phyloP scores from a whole-genome alignment of 2,888 invertebrate species.

The Rhingia rostrata region DNA sequence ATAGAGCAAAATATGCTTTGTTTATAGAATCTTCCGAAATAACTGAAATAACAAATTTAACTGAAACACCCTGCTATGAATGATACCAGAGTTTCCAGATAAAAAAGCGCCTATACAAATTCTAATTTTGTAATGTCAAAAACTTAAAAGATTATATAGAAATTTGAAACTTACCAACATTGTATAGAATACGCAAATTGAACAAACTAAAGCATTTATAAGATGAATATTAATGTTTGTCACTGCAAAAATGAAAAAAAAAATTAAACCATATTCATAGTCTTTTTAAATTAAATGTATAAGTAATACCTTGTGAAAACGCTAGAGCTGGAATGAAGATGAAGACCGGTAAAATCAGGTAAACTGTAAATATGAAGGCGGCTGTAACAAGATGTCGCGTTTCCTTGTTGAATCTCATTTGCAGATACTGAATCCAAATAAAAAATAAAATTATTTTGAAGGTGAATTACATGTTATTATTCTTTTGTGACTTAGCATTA shows the following conservation, averaged over 20 bases:
- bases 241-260: conserved; percentile 81
- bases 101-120: no score
- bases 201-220: conserved; percentile 84
- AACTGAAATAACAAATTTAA: no score
- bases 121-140: no score
- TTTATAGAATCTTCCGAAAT: no score
- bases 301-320: conserved; percentile 80
- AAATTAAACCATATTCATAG: neutral
- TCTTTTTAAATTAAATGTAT: conserved; percentile 39
- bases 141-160: neutral
- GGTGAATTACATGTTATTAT: neutral
- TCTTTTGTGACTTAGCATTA: neutral
- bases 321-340: conserved; percentile 81
- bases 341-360: conserved; percentile 79
- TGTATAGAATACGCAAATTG: conserved; percentile 85
- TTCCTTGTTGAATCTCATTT: conserved; percentile 80
- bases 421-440: conserved; percentile 79
- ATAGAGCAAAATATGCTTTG: no score
- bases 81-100: no score
- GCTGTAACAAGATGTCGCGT: conserved; percentile 79
- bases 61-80: no score
- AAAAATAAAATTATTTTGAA: neutral
- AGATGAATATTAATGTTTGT: conserved; percentile 85
- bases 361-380: conserved; percentile 78
- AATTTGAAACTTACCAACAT: conserved; percentile 83